These are phyloP conservation scores for Spodoptera littoralis DNA, from an alignment of 2,888 invertebrate species.

Conservation along the genomic window DNA sequence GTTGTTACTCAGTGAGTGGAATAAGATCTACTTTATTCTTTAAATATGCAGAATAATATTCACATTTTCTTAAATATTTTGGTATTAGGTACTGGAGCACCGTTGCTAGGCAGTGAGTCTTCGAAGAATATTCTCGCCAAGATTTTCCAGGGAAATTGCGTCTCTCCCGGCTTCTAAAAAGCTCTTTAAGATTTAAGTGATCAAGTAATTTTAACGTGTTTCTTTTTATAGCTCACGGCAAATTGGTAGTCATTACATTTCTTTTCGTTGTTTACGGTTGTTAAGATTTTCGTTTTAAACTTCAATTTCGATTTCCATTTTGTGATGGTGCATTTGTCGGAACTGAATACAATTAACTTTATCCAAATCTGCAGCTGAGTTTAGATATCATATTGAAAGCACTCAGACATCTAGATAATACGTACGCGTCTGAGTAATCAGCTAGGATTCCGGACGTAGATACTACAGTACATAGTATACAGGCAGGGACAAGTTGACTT, in stretches of 20 bases:
- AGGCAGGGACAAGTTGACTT: constrained; percentile 40
- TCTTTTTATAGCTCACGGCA: constrained; percentile 29
- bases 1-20: neutral
- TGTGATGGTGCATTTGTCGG: constrained; percentile 9
- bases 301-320: constrained; percentile 4
- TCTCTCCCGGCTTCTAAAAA: constrained; percentile 40
- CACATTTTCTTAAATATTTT: constrained; percentile 38
- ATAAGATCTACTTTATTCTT: constrained; percentile 4
- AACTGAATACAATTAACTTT: constrained; percentile 2
- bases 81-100: constrained; percentile 40
- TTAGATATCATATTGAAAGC: constrained; percentile 9
- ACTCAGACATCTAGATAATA: constrained; percentile 7
- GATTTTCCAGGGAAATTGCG: constrained; percentile 54
- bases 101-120: constrained; percentile 51
- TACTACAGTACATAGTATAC: constrained; percentile 1
- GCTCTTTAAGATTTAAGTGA: constrained; percentile 47
- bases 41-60: constrained; percentile 37
- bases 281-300: constrained; percentile 4
- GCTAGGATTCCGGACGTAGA: constrained; percentile 2
- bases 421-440: constrained; percentile 22
- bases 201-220: constrained; percentile 40
- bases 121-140: constrained; percentile 54
- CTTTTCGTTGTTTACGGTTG: constrained; percentile 7
- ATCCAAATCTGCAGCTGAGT: neutral
- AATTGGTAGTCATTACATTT: constrained; percentile 28